Evolutionary conservation across 2,113 vertebrate species (phyloP).

Genomic region (Opisthocomus hoazin): DNA sequence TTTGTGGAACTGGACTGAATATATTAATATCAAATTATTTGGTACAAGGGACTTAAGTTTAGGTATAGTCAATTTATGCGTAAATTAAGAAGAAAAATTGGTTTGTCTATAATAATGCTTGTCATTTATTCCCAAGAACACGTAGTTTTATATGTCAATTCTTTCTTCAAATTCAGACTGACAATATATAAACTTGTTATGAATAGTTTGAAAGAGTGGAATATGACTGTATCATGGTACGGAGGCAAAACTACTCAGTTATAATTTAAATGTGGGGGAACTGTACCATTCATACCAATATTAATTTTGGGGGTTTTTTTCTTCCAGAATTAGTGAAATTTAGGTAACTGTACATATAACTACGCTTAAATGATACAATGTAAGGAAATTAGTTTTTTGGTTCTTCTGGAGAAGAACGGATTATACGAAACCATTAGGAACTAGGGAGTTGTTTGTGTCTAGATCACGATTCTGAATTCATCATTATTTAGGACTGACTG

Average conservation of each 20-base stretch:
- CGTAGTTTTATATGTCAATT: not conserved
- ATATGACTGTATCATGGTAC: not conserved
- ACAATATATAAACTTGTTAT: not conserved
- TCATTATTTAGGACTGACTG: not conserved
- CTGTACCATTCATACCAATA: not conserved
- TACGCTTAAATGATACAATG: not conserved
- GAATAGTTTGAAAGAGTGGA: not conserved
- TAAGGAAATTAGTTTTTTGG: not conserved
- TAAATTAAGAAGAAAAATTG: not conserved
- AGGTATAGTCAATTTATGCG: not conserved
- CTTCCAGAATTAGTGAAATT: not conserved
- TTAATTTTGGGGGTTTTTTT: not conserved
- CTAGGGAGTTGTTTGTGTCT: not conserved
- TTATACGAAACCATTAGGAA: not conserved
- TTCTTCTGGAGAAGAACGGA: not conserved
- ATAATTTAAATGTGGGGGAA: not conserved
- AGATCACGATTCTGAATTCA: not conserved
- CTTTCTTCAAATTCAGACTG: not conserved
- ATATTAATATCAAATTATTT: not conserved
- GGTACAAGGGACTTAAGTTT: not conserved
- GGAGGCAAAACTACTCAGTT: not conserved
- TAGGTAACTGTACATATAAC: not conserved
- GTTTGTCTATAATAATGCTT: not conserved
- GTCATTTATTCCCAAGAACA: not conserved
- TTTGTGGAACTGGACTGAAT: not conserved